Base-by-base conservation (phyloP, 2,888 invertebrate species). In the Dolichomitus sp. region DNA sequence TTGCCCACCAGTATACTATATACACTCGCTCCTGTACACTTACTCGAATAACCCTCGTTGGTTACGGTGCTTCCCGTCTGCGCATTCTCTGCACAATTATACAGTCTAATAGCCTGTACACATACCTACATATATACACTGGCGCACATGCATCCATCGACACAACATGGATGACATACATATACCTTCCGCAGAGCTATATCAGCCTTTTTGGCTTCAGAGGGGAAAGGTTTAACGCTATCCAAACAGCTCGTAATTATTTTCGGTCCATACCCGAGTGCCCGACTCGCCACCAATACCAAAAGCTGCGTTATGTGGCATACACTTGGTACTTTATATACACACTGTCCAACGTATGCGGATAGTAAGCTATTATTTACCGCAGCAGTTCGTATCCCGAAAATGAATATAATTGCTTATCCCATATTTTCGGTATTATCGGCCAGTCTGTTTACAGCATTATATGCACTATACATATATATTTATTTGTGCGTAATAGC, bases 161-260 rank as follows among this genome's bases (percentile, higher is more conserved):
- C 59, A n/a, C 7, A 14, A 6, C 59, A 17, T 7, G 42, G 42
- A 42, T 57, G 17, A 23, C 57, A 66, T n/a, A 52, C 19, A 40
- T 17, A 45, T 33, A 50, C 17, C n/a, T 23, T 14, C 14, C 23
- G 40, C 70, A 59, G 27, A 23, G 37, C 33, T 52, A 19, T 52
- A 23, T 7, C 68, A 70, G 57, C 42, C 45, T 61, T 37, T 27
- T 57, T 75, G 66, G 57, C 12, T 37, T 57, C 45, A 12, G 23
- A 19, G 37, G 12, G 57, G 40, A 68, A 48, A 33, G 54, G 42
- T 50, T 75, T 48, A 75, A 75, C 66, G 75, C 66, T 57, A 59
- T 68, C 57, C 66, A 75, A 75, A 75, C 54, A 75, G 75, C 52
- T 57, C 45, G 57, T 57, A 57, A 75, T 75, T 75, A 75, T 66